Conservation (phyloP, 23 tunicate species). For the Trididemnum clinides region DNA sequence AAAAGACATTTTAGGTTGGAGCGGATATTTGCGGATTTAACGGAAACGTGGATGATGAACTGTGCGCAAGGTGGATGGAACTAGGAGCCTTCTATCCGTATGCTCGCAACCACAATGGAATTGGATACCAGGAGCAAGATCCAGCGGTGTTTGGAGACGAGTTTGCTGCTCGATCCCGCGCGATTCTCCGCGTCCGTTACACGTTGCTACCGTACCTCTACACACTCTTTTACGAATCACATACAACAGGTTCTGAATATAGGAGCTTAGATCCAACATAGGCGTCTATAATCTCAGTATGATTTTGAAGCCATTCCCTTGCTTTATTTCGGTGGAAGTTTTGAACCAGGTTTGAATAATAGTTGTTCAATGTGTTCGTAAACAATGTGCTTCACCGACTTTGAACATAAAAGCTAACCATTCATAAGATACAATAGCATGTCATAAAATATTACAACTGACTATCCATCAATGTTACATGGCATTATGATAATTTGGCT, state of each 20-base stretch:
- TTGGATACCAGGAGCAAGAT: conserved; percentile 87
- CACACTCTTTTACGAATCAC: conserved; percentile 83
- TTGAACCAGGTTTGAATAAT: too few relatives aligned
- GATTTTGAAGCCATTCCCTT: too few relatives aligned
- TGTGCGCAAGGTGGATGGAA: conserved; percentile 95
- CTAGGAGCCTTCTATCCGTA: conserved; percentile 97
- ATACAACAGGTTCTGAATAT: conserved; percentile 74
- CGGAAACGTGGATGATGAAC: conserved; percentile 56
- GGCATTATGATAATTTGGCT: too few relatives aligned
- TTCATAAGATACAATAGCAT: too few relatives aligned
- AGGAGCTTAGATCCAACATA: too few relatives aligned
- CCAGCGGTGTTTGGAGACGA: conserved; percentile 93
- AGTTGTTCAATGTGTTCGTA: too few relatives aligned
- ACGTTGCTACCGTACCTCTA: conserved; percentile 93
- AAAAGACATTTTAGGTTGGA: conserved; percentile 57
- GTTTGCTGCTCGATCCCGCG: conserved; percentile 59
- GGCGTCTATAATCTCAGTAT: too few relatives aligned
- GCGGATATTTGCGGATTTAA: conserved; percentile 99
- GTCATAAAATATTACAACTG: too few relatives aligned
- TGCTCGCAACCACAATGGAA: conserved; percentile 94
- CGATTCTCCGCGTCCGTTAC: conserved; percentile 69
- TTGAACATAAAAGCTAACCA: too few relatives aligned
- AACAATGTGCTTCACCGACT: too few relatives aligned
- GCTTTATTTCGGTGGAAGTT: too few relatives aligned
- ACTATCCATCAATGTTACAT: too few relatives aligned